Evolutionary conservation across 2,797 vertebrate genomes (phyloP).

Genomic region (Poecilia picta): DNA sequence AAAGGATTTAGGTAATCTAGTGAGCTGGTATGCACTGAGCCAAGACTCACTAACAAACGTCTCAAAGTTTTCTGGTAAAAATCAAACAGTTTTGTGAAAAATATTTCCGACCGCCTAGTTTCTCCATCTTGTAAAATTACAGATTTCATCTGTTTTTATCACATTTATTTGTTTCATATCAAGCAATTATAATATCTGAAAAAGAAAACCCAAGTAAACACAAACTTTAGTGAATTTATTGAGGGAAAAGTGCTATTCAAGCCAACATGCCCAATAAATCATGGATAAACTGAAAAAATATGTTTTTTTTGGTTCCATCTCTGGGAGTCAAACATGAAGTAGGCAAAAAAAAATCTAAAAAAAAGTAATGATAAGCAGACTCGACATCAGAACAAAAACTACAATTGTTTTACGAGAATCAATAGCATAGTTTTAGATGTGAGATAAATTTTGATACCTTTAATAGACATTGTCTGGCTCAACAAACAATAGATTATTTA

Average conservation of each 20-base stretch:
- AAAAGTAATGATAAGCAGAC: background rate
- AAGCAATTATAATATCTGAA: background rate
- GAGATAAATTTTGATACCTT: too few relatives aligned
- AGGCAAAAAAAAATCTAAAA: background rate
- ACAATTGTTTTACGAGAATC: background rate
- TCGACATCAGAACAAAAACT: background rate
- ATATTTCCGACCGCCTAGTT: background rate
- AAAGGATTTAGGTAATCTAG: background rate
- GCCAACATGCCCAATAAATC: background rate
- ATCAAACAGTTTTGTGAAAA: background rate
- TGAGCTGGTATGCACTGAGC: background rate
- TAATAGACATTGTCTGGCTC: too few relatives aligned
- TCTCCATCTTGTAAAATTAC: slow-evolving; percentile 1
- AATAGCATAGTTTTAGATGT: too few relatives aligned
- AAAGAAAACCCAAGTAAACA: background rate
- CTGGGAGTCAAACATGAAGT: background rate
- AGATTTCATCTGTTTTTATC: background rate
- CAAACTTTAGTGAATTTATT: background rate
- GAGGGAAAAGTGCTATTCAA: background rate
- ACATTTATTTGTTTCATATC: background rate
- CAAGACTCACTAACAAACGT: background rate
- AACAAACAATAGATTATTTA: too few relatives aligned
- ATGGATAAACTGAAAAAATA: background rate
- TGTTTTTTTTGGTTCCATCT: background rate
- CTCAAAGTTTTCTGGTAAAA: background rate